These are phyloP conservation scores for Radopholus similis DNA, from an alignment of 1,140 invertebrate genomes.

Conservation along the genomic window DNA sequence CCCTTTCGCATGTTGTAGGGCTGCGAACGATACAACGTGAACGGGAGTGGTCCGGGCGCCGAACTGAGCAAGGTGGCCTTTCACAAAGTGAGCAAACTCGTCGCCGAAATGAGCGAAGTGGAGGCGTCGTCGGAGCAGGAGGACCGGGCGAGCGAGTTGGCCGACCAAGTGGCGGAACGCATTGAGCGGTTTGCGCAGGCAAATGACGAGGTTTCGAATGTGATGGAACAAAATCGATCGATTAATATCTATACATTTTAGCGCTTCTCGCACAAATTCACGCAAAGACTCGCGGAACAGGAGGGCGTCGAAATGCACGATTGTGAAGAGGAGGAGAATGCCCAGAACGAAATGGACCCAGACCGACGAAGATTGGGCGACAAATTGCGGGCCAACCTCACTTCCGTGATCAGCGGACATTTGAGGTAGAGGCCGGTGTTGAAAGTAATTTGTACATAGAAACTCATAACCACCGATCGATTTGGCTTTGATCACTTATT, in stretches of 20 bases:
- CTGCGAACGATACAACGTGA: conserved; percentile 18
- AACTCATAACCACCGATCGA: too few relatives aligned
- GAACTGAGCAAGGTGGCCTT: conserved; percentile 23
- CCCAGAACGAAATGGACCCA: not conserved
- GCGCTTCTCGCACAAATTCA: not conserved
- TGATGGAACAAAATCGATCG: not conserved
- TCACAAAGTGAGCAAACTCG: conserved; percentile 20
- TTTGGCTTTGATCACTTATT: not conserved
- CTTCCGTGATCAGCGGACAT: too few relatives aligned
- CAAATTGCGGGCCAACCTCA: not conserved
- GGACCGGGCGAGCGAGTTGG: too few relatives aligned
- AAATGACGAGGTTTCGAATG: not conserved
- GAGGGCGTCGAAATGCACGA: conserved; percentile 6
- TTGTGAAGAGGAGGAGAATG: not conserved
- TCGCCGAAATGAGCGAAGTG: not conserved
- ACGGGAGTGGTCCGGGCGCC: conserved; percentile 1
- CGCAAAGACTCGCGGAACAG: not conserved
- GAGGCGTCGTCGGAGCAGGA: not conserved
- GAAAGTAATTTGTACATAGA: too few relatives aligned
- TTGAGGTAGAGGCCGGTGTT: too few relatives aligned
- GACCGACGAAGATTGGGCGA: not conserved
- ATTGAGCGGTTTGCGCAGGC: conserved; percentile 12
- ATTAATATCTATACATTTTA: not conserved
- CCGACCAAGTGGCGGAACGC: conserved; percentile 8
- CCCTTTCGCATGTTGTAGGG: conserved; percentile 12